These are phyloP conservation scores for Drosophila monieri DNA, from an alignment of 2,888 invertebrate species.

Conservation along the genomic window DNA sequence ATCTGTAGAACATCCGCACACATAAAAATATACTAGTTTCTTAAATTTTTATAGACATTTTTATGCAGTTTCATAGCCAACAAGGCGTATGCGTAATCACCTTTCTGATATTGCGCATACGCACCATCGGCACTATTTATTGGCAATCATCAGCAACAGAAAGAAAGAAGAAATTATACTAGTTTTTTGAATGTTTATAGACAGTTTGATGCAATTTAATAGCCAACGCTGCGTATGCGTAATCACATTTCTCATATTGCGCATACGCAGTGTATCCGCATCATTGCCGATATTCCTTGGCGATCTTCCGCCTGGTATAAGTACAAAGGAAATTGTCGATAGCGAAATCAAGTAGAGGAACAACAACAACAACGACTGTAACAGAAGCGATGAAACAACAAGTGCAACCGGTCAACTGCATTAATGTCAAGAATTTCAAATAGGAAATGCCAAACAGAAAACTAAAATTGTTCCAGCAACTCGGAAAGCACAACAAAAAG, in stretches of 20 bases:
- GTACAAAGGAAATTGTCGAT: conserved; percentile 50
- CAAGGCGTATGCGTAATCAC: too few relatives aligned
- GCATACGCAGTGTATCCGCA: conserved; percentile 52
- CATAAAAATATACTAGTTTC: too few relatives aligned
- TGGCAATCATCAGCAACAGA: too few relatives aligned
- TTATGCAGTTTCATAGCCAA: too few relatives aligned
- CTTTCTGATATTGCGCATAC: too few relatives aligned
- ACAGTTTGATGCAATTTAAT: not conserved
- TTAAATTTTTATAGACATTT: too few relatives aligned
- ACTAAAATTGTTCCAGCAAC: conserved; percentile 39
- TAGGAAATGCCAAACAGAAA: conserved; percentile 56
- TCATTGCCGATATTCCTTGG: conserved; percentile 18
- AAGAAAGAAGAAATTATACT: too few relatives aligned
- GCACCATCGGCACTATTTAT: too few relatives aligned
- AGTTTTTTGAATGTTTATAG: too few relatives aligned
- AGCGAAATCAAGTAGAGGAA: conserved; percentile 29
- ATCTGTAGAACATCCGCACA: too few relatives aligned
- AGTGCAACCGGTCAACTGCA: conserved; percentile 48
- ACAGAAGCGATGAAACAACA: conserved; percentile 24
- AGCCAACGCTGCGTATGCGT: conserved; percentile 56
- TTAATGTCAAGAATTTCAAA: conserved; percentile 62
- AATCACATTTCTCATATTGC: conserved; percentile 41
- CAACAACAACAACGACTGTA: conserved; percentile 25
- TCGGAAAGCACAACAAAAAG: conserved; percentile 33
- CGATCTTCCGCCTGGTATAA: conserved; percentile 63